Evolutionary conservation across 1,140 invertebrate genomes (phyloP).

Genomic region (Pemphigus obesinymphae): DNA sequence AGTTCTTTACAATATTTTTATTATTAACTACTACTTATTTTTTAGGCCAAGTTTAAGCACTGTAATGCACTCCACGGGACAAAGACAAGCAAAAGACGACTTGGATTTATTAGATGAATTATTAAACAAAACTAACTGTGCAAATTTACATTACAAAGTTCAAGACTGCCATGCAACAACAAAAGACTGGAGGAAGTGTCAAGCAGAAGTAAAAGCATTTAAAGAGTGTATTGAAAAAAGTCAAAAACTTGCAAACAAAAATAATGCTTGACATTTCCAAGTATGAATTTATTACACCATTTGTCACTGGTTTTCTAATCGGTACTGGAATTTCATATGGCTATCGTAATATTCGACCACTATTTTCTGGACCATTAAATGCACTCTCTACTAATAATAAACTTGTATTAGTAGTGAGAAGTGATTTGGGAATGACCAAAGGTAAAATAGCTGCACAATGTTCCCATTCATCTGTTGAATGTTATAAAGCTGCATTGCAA

Average conservation of each 20-base stretch:
- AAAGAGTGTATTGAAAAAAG: constrained; percentile 67
- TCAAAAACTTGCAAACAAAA: constrained; percentile 46
- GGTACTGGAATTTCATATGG: background rate
- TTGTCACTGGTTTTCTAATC: constrained; percentile 28
- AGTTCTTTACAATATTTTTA: too few relatives aligned
- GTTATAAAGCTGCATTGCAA: constrained; percentile 64
- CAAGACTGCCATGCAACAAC: constrained; percentile 83
- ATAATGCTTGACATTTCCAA: constrained; percentile 1
- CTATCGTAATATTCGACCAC: background rate
- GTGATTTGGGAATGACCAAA: constrained; percentile 89
- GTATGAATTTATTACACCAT: background rate
- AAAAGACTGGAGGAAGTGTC: constrained; percentile 86
- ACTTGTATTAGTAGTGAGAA: constrained; percentile 80
- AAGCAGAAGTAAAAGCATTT: constrained; percentile 73
- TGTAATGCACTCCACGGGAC: constrained; percentile 3
- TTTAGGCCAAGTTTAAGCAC: background rate
- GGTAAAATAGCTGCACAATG: constrained; percentile 92
- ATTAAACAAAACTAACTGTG: constrained; percentile 82
- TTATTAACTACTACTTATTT: too few relatives aligned
- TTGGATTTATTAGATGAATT: constrained; percentile 74
- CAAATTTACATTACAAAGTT: constrained; percentile 79
- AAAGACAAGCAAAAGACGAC: constrained; percentile 31
- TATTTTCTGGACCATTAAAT: background rate
- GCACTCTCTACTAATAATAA: constrained; percentile 52
- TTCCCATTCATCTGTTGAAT: constrained; percentile 79